Conservation (phyloP, 2,888 invertebrate genomes). For the Ormyrus thymus region DNA sequence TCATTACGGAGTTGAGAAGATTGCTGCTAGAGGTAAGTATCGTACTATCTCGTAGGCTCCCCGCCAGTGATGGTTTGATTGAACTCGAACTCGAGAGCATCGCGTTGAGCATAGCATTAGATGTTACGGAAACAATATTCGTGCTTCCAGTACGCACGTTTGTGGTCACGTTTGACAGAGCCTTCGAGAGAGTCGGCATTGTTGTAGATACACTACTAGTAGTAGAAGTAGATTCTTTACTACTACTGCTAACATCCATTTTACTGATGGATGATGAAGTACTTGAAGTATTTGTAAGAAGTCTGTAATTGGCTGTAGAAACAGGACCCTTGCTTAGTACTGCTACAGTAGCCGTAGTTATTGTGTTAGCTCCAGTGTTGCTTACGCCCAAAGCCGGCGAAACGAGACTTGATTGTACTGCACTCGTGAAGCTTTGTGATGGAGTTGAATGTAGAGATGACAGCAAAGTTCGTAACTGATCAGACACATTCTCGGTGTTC, state of each 20-base stretch:
- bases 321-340: constrained; percentile 20
- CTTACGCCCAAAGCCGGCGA: constrained; percentile 57
- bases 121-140: constrained; percentile 68
- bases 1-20: constrained; percentile 67
- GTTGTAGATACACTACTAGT: not conserved
- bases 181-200: constrained; percentile 54
- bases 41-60: constrained; percentile 65
- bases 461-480: constrained; percentile 81
- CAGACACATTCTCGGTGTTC: constrained; percentile 83
- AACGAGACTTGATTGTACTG: constrained; percentile 74
- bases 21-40: constrained; percentile 69
- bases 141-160: constrained; percentile 21
- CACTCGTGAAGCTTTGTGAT: constrained; percentile 73
- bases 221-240: not conserved
- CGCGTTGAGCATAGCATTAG: constrained; percentile 73
- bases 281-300: constrained; percentile 72
- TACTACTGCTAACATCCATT: constrained; percentile 56
- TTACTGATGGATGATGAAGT: constrained; percentile 70
- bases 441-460: constrained; percentile 80
- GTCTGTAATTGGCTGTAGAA: constrained; percentile 53
- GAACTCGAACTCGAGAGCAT: constrained; percentile 71
- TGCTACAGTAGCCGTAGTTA: constrained; percentile 64
- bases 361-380: constrained; percentile 49
- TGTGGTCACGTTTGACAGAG: not conserved
- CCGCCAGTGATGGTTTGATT: constrained; percentile 68